Percentiles rank a stretch among this genome's conserved stretches.
These are phyloP conservation scores for Elymnias hypermnestra DNA, from an alignment of 1,140 invertebrate species.

Conservation along the genomic window DNA sequence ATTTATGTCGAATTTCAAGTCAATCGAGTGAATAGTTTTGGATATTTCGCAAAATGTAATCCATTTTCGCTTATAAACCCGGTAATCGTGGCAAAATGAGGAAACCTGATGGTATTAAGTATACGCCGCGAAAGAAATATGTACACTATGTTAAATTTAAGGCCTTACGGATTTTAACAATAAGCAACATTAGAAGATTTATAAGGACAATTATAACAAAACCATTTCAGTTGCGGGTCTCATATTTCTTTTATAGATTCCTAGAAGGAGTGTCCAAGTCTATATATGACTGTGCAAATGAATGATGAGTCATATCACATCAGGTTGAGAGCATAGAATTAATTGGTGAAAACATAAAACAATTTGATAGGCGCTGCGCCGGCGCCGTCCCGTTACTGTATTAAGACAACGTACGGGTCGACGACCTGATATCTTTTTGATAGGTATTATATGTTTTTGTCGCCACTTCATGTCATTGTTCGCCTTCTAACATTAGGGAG, in stretches of 20 bases:
- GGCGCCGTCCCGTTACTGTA: constrained; percentile 31
- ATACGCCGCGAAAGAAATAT: too few species aligned
- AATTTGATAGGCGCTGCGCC: constrained; percentile 21
- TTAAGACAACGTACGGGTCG: constrained; percentile 11
- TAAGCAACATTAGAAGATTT: too few species aligned
- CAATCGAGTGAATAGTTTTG: too few species aligned
- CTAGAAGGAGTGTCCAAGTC: neutral
- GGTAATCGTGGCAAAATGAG: too few species aligned
- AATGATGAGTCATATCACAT: constrained; percentile 7
- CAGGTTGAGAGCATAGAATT: constrained; percentile 26
- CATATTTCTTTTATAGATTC: constrained; percentile 1
- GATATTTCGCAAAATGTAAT: too few species aligned
- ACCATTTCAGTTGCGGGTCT: neutral
- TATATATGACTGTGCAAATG: neutral
- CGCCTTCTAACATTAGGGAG: too few species aligned
- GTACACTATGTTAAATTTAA: too few species aligned
- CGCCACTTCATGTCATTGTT: too few species aligned
- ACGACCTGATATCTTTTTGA: constrained; percentile 24
- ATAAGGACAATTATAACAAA: neutral
- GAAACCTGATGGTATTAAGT: too few species aligned
- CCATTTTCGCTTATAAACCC: too few species aligned
- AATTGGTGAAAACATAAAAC: constrained; percentile 38
- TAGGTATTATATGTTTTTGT: constrained; percentile 8
- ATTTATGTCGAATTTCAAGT: too few species aligned
- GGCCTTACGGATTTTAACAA: too few species aligned